Percentiles rank a stretch among this genome's conserved stretches.
These are phyloP conservation scores for Lasioglossum vierecki DNA, from an alignment of 2,888 invertebrate species.

Conservation along the genomic window DNA sequence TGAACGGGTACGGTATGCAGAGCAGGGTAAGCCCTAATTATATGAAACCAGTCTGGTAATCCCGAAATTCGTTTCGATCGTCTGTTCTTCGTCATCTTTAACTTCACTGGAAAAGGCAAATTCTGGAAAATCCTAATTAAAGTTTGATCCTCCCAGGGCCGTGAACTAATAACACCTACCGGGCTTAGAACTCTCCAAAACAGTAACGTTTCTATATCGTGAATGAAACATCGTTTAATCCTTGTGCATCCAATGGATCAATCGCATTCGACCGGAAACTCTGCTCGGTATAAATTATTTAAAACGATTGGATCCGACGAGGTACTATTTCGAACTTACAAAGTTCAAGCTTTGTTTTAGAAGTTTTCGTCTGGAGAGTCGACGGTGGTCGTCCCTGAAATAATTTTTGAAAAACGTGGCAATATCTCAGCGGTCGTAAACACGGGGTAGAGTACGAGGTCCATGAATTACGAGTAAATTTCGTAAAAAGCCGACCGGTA, in stretches of 20 bases:
- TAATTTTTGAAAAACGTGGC: not conserved
- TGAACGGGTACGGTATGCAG: conserved; percentile 11
- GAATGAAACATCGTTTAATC: not conserved
- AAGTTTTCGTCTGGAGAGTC: not conserved
- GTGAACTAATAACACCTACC: conserved; percentile 19
- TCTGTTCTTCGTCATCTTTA: conserved; percentile 4
- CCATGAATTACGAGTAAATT: conserved; percentile 20
- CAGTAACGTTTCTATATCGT: not conserved
- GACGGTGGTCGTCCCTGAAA: not conserved
- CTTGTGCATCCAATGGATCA: not conserved
- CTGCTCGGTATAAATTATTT: not conserved
- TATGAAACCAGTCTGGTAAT: conserved; percentile 28
- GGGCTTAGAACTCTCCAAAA: not conserved
- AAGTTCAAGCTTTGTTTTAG: no score
- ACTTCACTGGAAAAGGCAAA: conserved; percentile 4
- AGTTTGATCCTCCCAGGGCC: not conserved
- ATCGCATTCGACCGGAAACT: not conserved
- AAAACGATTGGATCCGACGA: not conserved
- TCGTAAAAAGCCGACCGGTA: conserved; percentile 3
- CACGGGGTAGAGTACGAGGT: not conserved
- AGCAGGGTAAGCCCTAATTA: conserved; percentile 23
- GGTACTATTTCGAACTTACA: not conserved
- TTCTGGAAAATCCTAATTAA: conserved; percentile 28
- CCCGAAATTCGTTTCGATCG: conserved; percentile 17
- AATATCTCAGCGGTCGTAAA: not conserved